phyloP scores from a whole-genome alignment of 2,797 vertebrate genomes.

The Scomberomorus guttatus region DNA sequence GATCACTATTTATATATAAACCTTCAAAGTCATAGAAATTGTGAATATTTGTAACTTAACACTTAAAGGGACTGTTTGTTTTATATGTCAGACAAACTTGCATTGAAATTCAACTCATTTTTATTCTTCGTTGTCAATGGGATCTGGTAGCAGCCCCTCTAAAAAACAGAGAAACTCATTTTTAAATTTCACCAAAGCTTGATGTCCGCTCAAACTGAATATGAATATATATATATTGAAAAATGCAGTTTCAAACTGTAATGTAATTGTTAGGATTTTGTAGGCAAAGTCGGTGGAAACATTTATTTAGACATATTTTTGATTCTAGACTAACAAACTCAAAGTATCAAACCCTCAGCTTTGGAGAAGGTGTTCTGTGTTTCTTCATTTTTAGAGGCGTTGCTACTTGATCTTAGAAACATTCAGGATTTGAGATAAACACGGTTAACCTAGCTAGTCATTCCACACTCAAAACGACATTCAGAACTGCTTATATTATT shows the following conservation, averaged over 20 bases:
- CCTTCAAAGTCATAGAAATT: neutral
- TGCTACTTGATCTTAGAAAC: neutral
- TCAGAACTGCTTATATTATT: neutral
- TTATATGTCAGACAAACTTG: neutral
- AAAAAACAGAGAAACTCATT: neutral
- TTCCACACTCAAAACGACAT: neutral
- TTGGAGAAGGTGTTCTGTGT: neutral
- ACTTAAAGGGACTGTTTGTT: neutral
- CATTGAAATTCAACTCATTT: neutral
- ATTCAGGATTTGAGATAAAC: neutral
- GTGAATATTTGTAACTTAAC: neutral
- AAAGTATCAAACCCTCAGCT: neutral
- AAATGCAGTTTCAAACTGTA: neutral
- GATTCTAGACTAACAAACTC: neutral
- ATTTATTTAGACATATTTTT: neutral
- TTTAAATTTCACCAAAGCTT: neutral
- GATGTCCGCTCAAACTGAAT: neutral
- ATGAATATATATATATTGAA: neutral
- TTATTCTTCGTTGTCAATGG: neutral
- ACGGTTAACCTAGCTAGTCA: neutral
- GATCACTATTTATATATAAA: constrained; percentile 1
- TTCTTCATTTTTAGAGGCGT: neutral
- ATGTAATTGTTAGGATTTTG: neutral
- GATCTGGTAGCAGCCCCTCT: neutral
- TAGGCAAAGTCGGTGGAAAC: neutral